Evolutionary conservation across 64 coral and sea anemone species (phyloP), one percentile per base, ranked within the genome.

Genomic region (Actinia equina): DNA sequence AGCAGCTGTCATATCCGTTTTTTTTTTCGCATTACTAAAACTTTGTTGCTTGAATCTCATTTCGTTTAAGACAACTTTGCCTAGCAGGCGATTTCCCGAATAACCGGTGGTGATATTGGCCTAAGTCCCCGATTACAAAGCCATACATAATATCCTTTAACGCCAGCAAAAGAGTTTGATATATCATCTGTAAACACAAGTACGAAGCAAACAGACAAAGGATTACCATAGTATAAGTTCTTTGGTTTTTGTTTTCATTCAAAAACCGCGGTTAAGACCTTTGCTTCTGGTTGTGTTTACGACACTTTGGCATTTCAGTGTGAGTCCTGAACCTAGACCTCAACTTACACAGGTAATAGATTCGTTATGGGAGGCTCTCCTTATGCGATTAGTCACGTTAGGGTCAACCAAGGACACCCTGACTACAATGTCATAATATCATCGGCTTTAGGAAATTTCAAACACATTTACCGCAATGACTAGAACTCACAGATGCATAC

Each of bases 161-260:
- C 23, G 25, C 7, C 26, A 74, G 23, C 69, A 30, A 41, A 74
- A 74, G 69, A 74, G 22, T 74, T 42, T 74, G 69, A 42, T 30
- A 15, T 74, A 74, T 74, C 69, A 81, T 81, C 27, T 81, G 78
- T 52, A 81, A 81, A 81, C 78, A 81, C 78, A 81, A 20, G 78
- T 20, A 49, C 17, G 78, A 20, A 81, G 78, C 44, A 81, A 81
- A 81, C 78, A 81, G 42, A 49, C 42, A 81, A 22, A 49, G 78
- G 78, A 81, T 81, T 81, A 81, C 78, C 78, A 81, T 81, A 52
- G 78, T 81, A 52, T 1, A 52, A 44, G 78, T 81, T 81, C 78
- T 52, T 81, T 81, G n/a, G 49, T 37, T 74, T 41, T 74, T 74
- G 69, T 74, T 74, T 74, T 74, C 69, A 74, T 74, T 74, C 69